Evolutionary conservation across 2,113 vertebrate genomes (phyloP).

Genomic region (Nycticryphes semicollaris): DNA sequence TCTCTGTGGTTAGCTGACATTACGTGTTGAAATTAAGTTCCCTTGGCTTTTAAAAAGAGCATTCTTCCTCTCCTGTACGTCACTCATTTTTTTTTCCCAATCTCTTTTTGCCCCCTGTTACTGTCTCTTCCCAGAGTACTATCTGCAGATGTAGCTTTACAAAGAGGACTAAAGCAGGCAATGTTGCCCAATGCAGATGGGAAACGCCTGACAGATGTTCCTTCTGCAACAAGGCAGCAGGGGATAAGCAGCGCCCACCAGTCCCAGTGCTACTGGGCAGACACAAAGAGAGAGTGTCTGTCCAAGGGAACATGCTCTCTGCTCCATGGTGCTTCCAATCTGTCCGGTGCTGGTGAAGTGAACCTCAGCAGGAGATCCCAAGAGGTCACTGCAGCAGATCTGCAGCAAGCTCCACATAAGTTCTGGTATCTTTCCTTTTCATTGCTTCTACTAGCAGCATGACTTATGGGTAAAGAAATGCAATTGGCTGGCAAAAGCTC

Average conservation of each 20-base stretch:
- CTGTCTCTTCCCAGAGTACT: background rate
- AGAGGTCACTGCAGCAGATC: background rate
- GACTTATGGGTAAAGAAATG: background rate
- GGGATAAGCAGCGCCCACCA: background rate
- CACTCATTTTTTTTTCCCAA: background rate
- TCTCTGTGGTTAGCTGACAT: background rate
- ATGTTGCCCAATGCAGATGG: background rate
- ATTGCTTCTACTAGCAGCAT: background rate
- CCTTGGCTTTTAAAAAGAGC: background rate
- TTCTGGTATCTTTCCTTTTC: background rate
- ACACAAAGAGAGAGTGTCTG: accelerated
- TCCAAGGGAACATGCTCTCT: background rate
- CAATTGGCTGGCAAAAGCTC: conserved; percentile 23
- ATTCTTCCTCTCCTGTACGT: background rate
- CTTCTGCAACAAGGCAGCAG: background rate
- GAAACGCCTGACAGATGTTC: background rate
- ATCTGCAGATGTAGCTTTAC: background rate
- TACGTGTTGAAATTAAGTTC: background rate
- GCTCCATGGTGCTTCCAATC: background rate
- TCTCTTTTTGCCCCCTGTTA: background rate
- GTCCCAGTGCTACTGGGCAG: background rate
- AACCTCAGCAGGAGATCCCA: background rate
- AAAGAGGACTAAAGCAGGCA: background rate
- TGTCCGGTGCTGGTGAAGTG: background rate
- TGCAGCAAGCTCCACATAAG: background rate